phyloP scores from a whole-genome alignment of 2,797 vertebrate species.

The Tragelaphus eurycerus region DNA sequence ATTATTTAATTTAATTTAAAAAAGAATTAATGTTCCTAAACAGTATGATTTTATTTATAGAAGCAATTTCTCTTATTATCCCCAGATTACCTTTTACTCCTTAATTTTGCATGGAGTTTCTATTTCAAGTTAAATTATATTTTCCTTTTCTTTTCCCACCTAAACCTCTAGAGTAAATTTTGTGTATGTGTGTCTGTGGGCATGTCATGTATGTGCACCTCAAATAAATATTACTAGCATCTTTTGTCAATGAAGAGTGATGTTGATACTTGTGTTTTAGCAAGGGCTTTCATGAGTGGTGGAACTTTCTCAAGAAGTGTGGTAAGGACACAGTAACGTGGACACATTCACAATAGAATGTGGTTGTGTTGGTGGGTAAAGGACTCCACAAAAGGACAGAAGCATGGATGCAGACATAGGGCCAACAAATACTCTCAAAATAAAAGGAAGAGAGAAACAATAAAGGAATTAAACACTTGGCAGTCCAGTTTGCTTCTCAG shows the following conservation, averaged over 20 bases:
- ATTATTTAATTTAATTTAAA: background rate
- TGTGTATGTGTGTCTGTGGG: background rate
- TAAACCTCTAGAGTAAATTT: background rate
- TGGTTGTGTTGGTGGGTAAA: background rate
- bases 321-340: background rate
- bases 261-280: background rate
- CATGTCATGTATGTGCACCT: background rate
- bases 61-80: constrained; percentile 16
- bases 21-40: background rate
- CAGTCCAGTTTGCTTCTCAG: background rate
- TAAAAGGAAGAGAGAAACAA: background rate
- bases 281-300: background rate
- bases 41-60: background rate
- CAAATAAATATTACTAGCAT: background rate
- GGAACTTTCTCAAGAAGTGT: background rate
- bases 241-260: background rate
- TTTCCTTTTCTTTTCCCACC: background rate
- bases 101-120: constrained; percentile 29
- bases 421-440: background rate
- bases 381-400: background rate
- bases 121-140: background rate
- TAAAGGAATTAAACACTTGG: background rate
- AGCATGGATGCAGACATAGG: background rate
- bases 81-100: background rate
- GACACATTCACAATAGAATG: background rate